Percentiles rank a stretch among this genome's conserved stretches.
Evolutionary conservation across 2,113 vertebrate genomes (phyloP).

Genomic region (Dasyprocta punctata): DNA sequence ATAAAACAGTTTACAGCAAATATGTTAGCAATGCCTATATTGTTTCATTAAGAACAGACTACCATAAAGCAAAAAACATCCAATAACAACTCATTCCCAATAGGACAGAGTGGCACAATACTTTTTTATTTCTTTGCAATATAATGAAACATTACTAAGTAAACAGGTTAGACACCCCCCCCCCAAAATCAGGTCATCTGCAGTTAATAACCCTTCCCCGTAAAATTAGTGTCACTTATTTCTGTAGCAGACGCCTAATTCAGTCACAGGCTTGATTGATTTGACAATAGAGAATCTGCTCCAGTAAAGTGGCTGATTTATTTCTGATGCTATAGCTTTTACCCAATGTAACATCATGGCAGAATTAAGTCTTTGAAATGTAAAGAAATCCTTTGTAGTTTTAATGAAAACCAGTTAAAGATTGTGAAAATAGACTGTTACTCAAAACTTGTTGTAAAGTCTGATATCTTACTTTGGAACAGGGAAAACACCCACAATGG

Average conservation of each 20-base stretch:
- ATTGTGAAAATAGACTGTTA: background rate
- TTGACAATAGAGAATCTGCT: constrained; percentile 76
- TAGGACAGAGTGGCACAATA: background rate
- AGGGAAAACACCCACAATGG: background rate
- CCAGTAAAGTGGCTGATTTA: constrained; percentile 79
- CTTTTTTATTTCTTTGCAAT: constrained; percentile 26
- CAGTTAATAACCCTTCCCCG: constrained; percentile 73
- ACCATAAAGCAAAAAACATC: constrained; percentile 37
- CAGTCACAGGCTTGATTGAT: constrained; percentile 78
- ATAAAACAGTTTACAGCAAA: constrained; percentile 16
- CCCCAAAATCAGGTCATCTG: constrained; percentile 64
- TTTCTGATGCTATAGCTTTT: constrained; percentile 75
- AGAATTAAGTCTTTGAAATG: constrained; percentile 64
- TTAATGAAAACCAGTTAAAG: constrained; percentile 68
- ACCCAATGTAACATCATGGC: constrained; percentile 64
- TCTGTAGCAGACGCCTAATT: constrained; percentile 79
- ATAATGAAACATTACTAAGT: constrained; percentile 68
- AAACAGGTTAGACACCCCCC: constrained; percentile 44
- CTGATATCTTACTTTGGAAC: background rate
- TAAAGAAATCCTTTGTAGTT: constrained; percentile 68
- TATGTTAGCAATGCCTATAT: background rate
- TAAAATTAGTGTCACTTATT: constrained; percentile 79
- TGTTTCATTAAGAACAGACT: background rate
- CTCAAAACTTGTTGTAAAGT: constrained; percentile 42
- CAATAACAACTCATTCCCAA: background rate